phyloP scores from a whole-genome alignment of 2,113 vertebrate species.

The Eurypyga helias region DNA sequence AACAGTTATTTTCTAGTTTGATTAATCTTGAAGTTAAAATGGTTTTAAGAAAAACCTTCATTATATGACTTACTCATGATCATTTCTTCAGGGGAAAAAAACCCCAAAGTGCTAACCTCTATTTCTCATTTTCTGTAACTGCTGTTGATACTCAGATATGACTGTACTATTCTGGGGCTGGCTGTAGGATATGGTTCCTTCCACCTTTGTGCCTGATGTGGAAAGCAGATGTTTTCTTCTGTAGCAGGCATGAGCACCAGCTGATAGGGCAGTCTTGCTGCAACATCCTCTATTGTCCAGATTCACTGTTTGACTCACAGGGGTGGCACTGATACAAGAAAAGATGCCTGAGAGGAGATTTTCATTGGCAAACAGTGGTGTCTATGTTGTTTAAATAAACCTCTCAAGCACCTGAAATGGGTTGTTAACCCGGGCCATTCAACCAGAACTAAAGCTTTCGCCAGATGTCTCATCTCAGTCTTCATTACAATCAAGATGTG shows the following conservation, averaged over 20 bases:
- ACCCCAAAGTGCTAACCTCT: neutral
- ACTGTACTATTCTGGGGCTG: neutral
- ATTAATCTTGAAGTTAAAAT: neutral
- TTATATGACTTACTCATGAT: neutral
- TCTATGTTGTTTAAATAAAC: neutral
- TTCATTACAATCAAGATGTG: neutral
- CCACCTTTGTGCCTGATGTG: neutral
- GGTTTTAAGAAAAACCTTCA: neutral
- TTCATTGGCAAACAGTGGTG: neutral
- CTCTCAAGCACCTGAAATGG: neutral
- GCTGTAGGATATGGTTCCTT: neutral
- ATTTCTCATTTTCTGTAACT: neutral
- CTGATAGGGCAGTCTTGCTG: neutral
- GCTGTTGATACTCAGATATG: neutral
- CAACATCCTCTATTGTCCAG: accelerated
- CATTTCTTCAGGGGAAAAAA: neutral
- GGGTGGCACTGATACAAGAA: neutral
- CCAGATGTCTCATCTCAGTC: neutral
- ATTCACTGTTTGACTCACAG: neutral
- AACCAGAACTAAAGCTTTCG: neutral
- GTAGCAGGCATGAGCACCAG: neutral
- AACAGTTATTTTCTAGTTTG: neutral
- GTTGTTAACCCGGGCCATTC: neutral
- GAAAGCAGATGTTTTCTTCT: neutral
- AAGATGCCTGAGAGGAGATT: neutral